These are phyloP conservation scores for Ennomos quercinarius DNA, from an alignment of 2,888 invertebrate species.

Conservation along the genomic window DNA sequence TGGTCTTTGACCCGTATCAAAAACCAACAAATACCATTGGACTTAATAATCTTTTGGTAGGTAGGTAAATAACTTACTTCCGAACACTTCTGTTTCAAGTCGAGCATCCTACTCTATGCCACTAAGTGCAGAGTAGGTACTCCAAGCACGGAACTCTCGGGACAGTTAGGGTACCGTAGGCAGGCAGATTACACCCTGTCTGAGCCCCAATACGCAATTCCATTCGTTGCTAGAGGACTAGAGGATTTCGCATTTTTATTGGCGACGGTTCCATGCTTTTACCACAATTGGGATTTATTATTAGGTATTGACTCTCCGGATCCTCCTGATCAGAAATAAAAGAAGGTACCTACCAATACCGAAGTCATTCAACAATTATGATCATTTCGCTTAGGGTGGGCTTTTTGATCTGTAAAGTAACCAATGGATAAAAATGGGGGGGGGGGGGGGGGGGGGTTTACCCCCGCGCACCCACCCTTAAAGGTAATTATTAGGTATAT, in stretches of 20 bases:
- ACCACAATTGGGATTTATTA: constrained; percentile 32
- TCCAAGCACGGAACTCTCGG: constrained; percentile 66
- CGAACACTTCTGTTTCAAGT: constrained; percentile 4
- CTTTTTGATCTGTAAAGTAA: no score
- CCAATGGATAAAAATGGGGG: no score
- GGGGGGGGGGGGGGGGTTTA: no score
- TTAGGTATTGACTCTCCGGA: constrained; percentile 33
- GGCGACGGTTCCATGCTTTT: constrained; percentile 60
- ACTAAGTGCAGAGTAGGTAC: constrained; percentile 59
- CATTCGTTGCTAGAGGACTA: constrained; percentile 63
- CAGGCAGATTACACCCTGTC: constrained; percentile 82
- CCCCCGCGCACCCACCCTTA: no score
- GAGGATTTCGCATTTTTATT: constrained; percentile 82
- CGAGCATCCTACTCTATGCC: constrained; percentile 55
- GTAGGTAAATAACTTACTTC: neutral
- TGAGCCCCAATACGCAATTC: constrained; percentile 83
- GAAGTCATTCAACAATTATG: no score
- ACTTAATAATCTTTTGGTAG: neutral
- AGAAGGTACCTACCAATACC: no score
- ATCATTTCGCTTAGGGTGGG: no score
- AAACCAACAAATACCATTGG: no score
- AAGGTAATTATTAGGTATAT: no score
- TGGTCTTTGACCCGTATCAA: no score
- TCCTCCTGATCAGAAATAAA: neutral
- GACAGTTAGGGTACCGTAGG: constrained; percentile 79